phyloP scores from a whole-genome alignment of 2,113 vertebrate species.

The Dendrocopos noguchii region DNA sequence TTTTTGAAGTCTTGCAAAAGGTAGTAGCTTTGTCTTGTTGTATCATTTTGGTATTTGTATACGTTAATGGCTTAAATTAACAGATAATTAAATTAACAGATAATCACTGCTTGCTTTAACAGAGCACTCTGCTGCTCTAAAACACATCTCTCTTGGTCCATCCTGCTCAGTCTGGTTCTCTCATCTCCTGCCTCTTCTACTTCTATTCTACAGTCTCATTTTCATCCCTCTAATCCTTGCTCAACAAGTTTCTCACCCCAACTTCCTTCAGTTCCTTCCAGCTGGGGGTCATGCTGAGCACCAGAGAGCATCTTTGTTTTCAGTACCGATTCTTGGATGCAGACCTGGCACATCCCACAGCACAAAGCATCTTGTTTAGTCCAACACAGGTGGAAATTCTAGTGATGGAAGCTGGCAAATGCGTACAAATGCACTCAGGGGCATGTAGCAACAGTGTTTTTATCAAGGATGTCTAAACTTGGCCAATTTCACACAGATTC shows the following conservation, averaged over 20 bases:
- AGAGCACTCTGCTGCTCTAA: neutral
- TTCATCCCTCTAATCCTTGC: neutral
- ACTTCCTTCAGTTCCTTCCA: neutral
- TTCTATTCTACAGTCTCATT: neutral
- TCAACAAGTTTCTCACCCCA: neutral
- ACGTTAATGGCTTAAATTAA: neutral
- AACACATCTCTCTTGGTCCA: neutral
- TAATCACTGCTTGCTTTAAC: neutral
- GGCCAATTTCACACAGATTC: neutral
- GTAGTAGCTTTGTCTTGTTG: neutral
- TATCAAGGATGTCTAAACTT: neutral
- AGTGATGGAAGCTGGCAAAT: neutral
- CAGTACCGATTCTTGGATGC: neutral
- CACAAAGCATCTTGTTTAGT: neutral
- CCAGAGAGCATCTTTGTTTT: neutral
- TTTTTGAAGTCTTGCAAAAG: neutral
- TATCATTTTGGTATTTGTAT: neutral
- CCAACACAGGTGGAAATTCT: constrained; percentile 3
- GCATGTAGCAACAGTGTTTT: neutral
- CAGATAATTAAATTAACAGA: neutral
- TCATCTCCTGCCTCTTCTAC: neutral
- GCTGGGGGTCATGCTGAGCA: neutral
- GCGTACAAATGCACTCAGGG: neutral
- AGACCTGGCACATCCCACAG: neutral
- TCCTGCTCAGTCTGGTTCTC: neutral